A percentile compares a stretch with the other conserved stretches of the same genome.
These are phyloP conservation scores for Mus spicilegus DNA, from an alignment of 2,113 vertebrate species.

Conservation along the genomic window DNA sequence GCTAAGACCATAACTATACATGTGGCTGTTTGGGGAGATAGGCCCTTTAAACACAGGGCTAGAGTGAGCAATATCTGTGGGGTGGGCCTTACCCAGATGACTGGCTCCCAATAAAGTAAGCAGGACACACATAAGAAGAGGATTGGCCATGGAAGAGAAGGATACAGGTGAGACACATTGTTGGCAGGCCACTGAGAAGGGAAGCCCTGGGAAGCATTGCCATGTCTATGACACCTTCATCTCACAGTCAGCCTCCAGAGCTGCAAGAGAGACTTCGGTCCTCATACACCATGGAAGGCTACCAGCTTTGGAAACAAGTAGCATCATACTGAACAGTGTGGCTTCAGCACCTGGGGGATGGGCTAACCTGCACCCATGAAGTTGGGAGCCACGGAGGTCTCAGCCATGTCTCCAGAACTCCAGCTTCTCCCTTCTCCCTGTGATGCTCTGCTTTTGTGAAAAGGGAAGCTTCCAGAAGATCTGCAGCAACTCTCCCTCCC, in stretches of 20 bases:
- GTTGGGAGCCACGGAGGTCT: rapidly evolving
- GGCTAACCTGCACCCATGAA: rapidly evolving
- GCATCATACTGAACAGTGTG: neutral
- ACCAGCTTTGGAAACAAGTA: neutral
- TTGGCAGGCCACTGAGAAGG: neutral
- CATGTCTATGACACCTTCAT: neutral
- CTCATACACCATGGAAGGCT: rapidly evolving
- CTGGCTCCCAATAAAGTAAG: neutral
- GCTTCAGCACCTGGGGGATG: neutral
- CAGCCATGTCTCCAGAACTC: rapidly evolving
- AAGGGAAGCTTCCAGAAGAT: neutral
- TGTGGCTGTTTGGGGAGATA: neutral
- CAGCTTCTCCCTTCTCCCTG: rapidly evolving
- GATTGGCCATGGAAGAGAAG: rapidly evolving
- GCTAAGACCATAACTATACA: rapidly evolving
- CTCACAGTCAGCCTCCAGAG: rapidly evolving
- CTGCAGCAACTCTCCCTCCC: too few relatives aligned
- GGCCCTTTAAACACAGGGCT: neutral
- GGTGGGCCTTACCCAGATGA: too few relatives aligned
- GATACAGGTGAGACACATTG: neutral
- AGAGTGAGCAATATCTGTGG: neutral
- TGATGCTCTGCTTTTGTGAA: neutral
- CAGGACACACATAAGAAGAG: rapidly evolving
- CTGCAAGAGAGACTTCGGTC: neutral
- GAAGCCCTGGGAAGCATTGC: rapidly evolving